Conservation (phyloP, 2,797 vertebrate species). For the Catamblyrhynchus diadema region DNA sequence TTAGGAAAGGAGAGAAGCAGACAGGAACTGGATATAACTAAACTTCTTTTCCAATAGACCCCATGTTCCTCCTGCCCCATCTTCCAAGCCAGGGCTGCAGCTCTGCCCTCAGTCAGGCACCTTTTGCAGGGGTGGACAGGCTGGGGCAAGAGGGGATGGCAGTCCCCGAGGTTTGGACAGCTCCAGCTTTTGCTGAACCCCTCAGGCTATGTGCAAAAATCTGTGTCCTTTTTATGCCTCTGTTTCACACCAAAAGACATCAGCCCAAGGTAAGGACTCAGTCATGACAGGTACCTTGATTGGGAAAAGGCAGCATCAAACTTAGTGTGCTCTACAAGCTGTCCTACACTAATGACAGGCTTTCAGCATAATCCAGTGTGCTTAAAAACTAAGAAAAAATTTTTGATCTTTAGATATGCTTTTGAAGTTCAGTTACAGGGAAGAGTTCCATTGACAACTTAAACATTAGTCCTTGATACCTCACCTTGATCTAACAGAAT, state of each 20-base stretch:
- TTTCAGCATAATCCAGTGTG: neutral
- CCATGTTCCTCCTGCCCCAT: neutral
- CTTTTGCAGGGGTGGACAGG: neutral
- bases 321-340: neutral
- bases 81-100: neutral
- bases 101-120: neutral
- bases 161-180: neutral
- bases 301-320: neutral
- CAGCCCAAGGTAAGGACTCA: neutral
- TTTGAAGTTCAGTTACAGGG: neutral
- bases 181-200: neutral
- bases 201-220: neutral
- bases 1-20: neutral
- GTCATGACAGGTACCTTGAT: neutral
- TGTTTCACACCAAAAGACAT: neutral
- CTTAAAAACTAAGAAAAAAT: neutral
- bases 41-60: neutral
- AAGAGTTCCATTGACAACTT: neutral
- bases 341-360: neutral
- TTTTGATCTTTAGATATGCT: neutral
- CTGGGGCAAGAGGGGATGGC: neutral
- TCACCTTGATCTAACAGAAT: neutral
- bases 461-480: neutral
- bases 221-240: neutral
- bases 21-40: fast-evolving